Evolutionary conservation across 2,888 invertebrate genomes (phyloP), one percentile per base, ranked within the genome.

Genomic region (Eledone cirrhosa): DNA sequence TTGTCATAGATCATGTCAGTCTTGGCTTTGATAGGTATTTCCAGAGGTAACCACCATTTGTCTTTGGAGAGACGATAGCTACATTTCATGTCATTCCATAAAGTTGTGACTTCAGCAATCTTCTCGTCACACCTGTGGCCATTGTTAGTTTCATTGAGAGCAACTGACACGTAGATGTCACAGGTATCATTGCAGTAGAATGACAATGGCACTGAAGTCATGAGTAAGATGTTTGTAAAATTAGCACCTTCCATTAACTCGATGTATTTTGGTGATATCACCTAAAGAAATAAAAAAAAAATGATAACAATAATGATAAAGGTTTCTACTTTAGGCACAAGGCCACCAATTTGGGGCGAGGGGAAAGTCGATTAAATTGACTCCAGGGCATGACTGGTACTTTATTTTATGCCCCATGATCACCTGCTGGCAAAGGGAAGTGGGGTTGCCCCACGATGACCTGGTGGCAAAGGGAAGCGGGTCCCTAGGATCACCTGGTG

Each of bases 1-100:
- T 80, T 80, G 75, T 86, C 85, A 72, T 79, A 79, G 14, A 85
- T 48, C 0, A 76, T 74, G 69, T 86, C 86, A 19, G 81, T 47
- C 72, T 80, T 84, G 31, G 86, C 86, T 75, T 81, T 80, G 13
- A 86, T 80, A 0, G 80, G 79, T 29, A 85, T 78, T 24, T 31
- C 47, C 27, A 81, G 79, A 8, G 47, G 47, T 16, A 29, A 33
- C 72, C 79, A 79, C 85, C 85, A 86, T 79, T 85, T 85, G 53
- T 65, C 72, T 48, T 78, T 67, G 19, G 80, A 82, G 72, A 85
- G 80, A 7, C 19, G 69, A 8, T 81, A 63, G 13, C 83, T 82
- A 81, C 85, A 85, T 69, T 80, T 81, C 14, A 79, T 78, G 0
- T 78, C 47, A 13, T n/a, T 76, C 31, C 47, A 77, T 7, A 78